phyloP scores from a whole-genome alignment of 2,888 invertebrate species.

The Drymonia ruficornis region DNA sequence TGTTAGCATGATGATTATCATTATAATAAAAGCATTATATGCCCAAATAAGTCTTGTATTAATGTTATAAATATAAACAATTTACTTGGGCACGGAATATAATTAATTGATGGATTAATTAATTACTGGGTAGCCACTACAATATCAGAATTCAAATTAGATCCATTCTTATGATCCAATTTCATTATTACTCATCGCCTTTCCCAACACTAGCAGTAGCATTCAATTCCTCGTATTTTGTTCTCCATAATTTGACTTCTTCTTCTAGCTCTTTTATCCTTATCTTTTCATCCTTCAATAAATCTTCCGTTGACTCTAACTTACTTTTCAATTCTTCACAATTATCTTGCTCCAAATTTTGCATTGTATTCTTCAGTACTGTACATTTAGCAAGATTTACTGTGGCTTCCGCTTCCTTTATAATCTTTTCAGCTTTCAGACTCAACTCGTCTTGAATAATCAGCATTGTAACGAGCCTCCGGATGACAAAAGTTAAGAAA shows the following conservation, averaged over 20 bases:
- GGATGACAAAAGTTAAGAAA: constrained; percentile 88
- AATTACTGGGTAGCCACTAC: not conserved
- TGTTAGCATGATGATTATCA: too few species aligned
- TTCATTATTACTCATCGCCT: constrained; percentile 45
- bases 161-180: not conserved
- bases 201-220: constrained; percentile 29
- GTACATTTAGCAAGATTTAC: constrained; percentile 69
- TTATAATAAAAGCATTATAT: too few species aligned
- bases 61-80: too few species aligned
- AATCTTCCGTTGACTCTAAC: constrained; percentile 45
- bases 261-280: constrained; percentile 51
- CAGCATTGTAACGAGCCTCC: constrained; percentile 86
- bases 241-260: constrained; percentile 57
- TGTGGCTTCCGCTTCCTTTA: constrained; percentile 88
- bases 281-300: constrained; percentile 51
- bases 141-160: not conserved
- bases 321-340: constrained; percentile 47
- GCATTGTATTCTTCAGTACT: constrained; percentile 49
- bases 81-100: too few species aligned
- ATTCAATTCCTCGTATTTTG: constrained; percentile 55
- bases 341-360: constrained; percentile 41
- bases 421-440: constrained; percentile 86
- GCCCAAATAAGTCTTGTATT: not conserved
- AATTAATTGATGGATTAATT: too few species aligned
- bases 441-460: constrained; percentile 86